Conservation (phyloP, 2,888 invertebrate genomes). For the Agrotis ipsilon region DNA sequence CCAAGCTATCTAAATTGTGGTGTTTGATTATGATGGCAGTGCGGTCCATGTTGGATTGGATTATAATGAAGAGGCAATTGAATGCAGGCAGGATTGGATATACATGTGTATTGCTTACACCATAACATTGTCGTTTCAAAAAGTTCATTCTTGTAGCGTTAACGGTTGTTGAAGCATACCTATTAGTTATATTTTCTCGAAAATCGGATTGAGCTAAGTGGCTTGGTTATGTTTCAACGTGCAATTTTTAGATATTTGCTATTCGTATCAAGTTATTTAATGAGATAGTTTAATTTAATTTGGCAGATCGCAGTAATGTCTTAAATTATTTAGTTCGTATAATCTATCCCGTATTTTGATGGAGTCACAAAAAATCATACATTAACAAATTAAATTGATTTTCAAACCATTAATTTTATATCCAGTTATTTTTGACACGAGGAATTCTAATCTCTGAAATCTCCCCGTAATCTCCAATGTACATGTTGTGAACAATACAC, state of each 20-base stretch:
- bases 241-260: background rate
- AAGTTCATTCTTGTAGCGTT: background rate
- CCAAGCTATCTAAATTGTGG: constrained; percentile 50
- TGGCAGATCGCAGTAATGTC: background rate
- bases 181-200: too few species aligned
- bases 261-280: background rate
- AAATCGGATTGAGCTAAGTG: background rate
- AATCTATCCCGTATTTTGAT: background rate
- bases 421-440: constrained; percentile 8
- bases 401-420: background rate
- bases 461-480: constrained; percentile 25
- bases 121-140: too few species aligned
- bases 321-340: constrained; percentile 13
- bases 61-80: background rate
- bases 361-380: background rate
- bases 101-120: too few species aligned
- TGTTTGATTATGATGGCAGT: constrained; percentile 11
- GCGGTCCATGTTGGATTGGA: constrained; percentile 12
- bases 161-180: background rate
- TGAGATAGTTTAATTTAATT: constrained; percentile 10
- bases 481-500: constrained; percentile 45
- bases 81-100: background rate
- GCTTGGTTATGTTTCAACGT: background rate
- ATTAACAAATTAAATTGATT: background rate
- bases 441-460: constrained; percentile 25